These are phyloP conservation scores for Trissoscelio sp. DNA, from an alignment of 2,888 invertebrate genomes.

Conservation along the genomic window DNA sequence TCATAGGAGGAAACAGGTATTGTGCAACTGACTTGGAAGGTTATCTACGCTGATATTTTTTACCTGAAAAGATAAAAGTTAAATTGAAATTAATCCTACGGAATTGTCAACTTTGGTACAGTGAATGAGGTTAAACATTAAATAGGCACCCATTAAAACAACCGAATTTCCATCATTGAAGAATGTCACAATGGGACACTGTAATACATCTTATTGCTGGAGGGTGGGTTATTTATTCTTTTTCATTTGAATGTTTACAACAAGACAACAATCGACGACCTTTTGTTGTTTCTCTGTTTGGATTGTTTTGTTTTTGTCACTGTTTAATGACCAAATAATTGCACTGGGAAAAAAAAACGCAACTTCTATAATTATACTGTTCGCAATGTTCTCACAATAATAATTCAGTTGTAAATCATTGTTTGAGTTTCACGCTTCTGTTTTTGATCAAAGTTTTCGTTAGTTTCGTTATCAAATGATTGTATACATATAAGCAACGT, in stretches of 20 bases:
- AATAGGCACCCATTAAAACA: slow-evolving; percentile 23
- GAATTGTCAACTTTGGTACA: slow-evolving; percentile 24
- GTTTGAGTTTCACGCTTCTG: no score
- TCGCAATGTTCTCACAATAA: no score
- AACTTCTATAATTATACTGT: background rate
- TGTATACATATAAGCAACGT: no score
- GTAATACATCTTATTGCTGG: slow-evolving; percentile 97
- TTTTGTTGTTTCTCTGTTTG: no score
- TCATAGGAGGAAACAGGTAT: slow-evolving; percentile 59
- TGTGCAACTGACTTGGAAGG: slow-evolving; percentile 64
- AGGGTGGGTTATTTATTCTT: slow-evolving; percentile 89
- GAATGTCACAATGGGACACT: slow-evolving; percentile 92
- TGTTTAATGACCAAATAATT: no score
- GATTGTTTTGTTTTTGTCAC: no score
- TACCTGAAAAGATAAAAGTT: slow-evolving; percentile 53
- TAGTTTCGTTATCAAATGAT: no score
- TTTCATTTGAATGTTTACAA: no score
- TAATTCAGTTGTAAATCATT: no score
- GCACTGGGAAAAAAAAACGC: no score
- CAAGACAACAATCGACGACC: no score
- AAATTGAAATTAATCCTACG: slow-evolving; percentile 50
- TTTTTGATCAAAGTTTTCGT: no score
- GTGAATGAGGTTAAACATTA: slow-evolving; percentile 45
- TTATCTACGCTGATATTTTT: slow-evolving; percentile 62
- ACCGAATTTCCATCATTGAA: slow-evolving; percentile 79